Percentiles rank a stretch among this genome's conserved stretches.
phyloP scores from a whole-genome alignment of 2,797 vertebrate genomes.

The Micromesistius poutassou region DNA sequence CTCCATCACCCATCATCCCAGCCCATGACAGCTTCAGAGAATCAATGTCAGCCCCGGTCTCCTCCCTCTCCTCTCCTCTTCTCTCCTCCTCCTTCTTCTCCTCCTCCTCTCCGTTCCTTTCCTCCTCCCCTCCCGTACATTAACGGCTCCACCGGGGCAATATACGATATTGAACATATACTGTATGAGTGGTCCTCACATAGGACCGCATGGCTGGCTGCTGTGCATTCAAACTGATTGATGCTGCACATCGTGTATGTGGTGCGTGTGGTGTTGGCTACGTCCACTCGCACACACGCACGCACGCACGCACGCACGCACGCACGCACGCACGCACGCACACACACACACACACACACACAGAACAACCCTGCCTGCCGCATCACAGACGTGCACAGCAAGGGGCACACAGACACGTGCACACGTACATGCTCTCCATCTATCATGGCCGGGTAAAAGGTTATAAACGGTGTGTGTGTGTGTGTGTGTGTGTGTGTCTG shows the following conservation, averaged over 20 bases:
- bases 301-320: constrained; percentile 6
- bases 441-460: constrained; percentile 14
- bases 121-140: not conserved
- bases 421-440: constrained; percentile 19
- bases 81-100: too few species aligned
- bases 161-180: too few species aligned
- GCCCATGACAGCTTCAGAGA: not conserved
- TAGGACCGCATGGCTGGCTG: not conserved
- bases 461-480: constrained; percentile 6
- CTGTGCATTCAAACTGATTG: not conserved
- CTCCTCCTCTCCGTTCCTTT: too few species aligned
- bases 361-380: constrained; percentile 3
- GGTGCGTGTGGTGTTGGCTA: not conserved
- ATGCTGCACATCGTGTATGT: not conserved
- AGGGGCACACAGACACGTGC: not conserved
- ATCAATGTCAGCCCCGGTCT: not conserved
- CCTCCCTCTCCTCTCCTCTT: not conserved
- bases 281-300: constrained; percentile 10
- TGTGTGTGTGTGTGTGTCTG: constrained; percentile 5
- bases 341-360: constrained; percentile 7
- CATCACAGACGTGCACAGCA: constrained; percentile 4
- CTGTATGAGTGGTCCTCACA: too few species aligned
- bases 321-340: not conserved
- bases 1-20: not conserved
- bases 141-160: not conserved